Percentiles rank a stretch among this genome's conserved stretches.
Evolutionary conservation across 2,888 invertebrate genomes (phyloP).

Genomic region (Drosophila merina): DNA sequence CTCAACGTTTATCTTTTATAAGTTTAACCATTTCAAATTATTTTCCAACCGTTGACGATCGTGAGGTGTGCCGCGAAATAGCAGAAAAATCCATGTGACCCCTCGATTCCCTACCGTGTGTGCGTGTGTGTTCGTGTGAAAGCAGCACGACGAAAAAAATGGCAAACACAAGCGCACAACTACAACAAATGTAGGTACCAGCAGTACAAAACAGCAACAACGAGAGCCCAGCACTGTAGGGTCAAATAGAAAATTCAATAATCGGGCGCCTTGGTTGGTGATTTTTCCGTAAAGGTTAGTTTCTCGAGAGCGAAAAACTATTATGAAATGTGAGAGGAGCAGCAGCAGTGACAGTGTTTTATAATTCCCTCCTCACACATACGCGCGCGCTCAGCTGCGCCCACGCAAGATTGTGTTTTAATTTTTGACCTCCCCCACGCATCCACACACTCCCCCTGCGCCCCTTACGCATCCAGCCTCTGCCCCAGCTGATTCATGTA

Average conservation of each 20-base stretch:
- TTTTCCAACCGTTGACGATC: conserved; percentile 50
- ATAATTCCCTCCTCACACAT: conserved; percentile 53
- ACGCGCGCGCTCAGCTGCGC: conserved; percentile 49
- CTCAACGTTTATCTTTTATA: conserved; percentile 50
- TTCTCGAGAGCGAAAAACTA: conserved; percentile 38
- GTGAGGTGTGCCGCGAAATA: conserved; percentile 30
- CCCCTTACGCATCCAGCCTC: conserved; percentile 3
- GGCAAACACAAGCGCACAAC: conserved; percentile 73
- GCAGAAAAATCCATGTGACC: conserved; percentile 61
- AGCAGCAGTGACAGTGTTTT: conserved; percentile 68
- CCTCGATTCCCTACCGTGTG: conserved; percentile 34
- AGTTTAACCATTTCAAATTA: conserved; percentile 27
- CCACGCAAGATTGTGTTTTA: conserved; percentile 57
- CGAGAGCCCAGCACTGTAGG: conserved; percentile 19
- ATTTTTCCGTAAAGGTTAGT: conserved; percentile 59
- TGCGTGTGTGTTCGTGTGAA: conserved; percentile 60
- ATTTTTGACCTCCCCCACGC: conserved; percentile 72
- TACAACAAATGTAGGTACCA: conserved; percentile 74
- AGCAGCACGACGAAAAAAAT: conserved; percentile 71
- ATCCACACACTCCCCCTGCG: conserved; percentile 23
- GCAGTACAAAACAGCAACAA: conserved; percentile 31
- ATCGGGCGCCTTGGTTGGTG: conserved; percentile 39
- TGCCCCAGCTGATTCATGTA: conserved; percentile 70
- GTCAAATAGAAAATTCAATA: conserved; percentile 77
- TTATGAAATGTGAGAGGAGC: conserved; percentile 67